These are phyloP conservation scores for Agelastica alni DNA, from an alignment of 2,888 invertebrate species.

Conservation along the genomic window DNA sequence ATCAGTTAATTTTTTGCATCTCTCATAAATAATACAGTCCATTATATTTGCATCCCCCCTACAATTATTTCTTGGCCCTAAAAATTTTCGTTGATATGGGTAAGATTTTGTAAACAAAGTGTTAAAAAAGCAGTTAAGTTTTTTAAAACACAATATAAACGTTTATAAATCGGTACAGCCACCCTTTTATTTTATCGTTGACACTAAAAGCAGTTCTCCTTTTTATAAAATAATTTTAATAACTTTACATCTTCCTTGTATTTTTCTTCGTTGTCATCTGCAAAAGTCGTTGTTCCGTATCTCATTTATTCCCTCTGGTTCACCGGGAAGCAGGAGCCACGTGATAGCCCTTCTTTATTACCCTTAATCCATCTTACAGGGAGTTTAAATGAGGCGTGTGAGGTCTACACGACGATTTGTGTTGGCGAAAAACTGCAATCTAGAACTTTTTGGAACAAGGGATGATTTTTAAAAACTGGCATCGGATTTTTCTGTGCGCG, in stretches of 20 bases:
- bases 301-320: constrained; percentile 19
- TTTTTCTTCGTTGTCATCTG: constrained; percentile 23
- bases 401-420: constrained; percentile 26
- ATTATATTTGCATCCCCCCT: no score
- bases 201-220: background rate
- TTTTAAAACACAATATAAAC: no score
- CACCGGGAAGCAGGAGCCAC: constrained; percentile 32
- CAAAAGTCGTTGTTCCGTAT: constrained; percentile 17
- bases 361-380: constrained; percentile 35
- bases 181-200: no score
- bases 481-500: background rate
- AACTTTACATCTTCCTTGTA: constrained; percentile 16
- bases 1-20: no score
- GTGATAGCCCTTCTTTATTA: constrained; percentile 33
- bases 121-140: no score
- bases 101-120: no score
- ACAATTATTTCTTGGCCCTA: no score
- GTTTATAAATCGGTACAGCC: no score
- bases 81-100: no score
- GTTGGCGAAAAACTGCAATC: constrained; percentile 19
- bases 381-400: constrained; percentile 37
- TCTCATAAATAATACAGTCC: no score
- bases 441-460: constrained; percentile 1
- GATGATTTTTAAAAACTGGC: constrained; percentile 2
- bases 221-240: constrained; percentile 1